phyloP scores from a whole-genome alignment of 2,888 invertebrate species.

The Aphelenchoides bicaudatus region DNA sequence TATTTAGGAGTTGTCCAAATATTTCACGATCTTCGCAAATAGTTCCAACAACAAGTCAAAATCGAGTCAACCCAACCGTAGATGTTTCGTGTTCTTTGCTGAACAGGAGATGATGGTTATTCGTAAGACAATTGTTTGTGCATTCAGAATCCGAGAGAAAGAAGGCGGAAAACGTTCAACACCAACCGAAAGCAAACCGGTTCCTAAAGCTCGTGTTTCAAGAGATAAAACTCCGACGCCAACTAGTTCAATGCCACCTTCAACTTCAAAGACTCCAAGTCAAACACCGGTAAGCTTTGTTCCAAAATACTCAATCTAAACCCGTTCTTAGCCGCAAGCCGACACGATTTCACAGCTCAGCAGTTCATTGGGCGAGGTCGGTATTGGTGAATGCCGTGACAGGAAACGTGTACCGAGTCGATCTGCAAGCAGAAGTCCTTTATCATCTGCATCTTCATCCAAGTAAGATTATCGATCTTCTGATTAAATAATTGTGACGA shows the following conservation, averaged over 20 bases:
- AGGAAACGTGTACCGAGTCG: too few species aligned
- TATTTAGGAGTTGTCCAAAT: constrained; percentile 30
- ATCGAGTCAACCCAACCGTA: background rate
- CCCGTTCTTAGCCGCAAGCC: too few species aligned
- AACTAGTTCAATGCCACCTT: background rate
- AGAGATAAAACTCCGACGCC: constrained; percentile 10
- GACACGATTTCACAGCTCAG: too few species aligned
- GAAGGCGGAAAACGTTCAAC: too few species aligned
- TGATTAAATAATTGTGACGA: too few species aligned
- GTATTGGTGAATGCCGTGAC: too few species aligned
- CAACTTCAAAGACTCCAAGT: background rate
- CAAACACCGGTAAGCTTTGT: background rate
- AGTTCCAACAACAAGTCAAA: background rate
- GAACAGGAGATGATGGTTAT: constrained; percentile 25
- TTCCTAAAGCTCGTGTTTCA: background rate
- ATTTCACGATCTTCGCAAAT: constrained; percentile 32
- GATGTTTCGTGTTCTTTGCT: constrained; percentile 31
- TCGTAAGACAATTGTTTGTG: constrained; percentile 21
- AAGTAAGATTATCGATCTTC: too few species aligned
- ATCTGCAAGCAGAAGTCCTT: too few species aligned
- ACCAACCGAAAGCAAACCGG: background rate
- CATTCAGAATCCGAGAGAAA: constrained; percentile 21
- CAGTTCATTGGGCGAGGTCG: too few species aligned
- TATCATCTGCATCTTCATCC: too few species aligned
- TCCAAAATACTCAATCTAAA: too few species aligned